Conservation (phyloP, 2,113 vertebrate genomes). For the Astur gentilis region DNA sequence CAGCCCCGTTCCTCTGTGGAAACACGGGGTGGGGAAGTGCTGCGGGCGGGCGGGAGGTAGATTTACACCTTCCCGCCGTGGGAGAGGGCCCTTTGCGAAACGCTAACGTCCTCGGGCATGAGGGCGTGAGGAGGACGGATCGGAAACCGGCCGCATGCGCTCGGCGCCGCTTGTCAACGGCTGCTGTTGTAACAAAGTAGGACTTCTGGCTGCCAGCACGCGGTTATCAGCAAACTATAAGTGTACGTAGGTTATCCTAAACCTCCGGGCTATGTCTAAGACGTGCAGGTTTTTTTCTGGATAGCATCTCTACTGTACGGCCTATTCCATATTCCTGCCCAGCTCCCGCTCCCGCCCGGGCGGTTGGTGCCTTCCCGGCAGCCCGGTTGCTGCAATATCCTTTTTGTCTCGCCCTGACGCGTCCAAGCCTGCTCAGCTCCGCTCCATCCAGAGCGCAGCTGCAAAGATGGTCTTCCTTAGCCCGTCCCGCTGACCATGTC, state of each 20-base stretch:
- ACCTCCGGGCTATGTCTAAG: rapidly evolving
- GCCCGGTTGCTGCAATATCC: not conserved
- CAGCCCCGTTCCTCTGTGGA: not conserved
- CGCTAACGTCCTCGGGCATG: rapidly evolving
- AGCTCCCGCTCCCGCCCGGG: too few species aligned
- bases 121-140: not conserved
- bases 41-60: not conserved
- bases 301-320: too few species aligned
- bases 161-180: not conserved
- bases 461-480: rapidly evolving
- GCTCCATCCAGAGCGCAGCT: rapidly evolving
- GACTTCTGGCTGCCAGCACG: rapidly evolving
- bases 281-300: rapidly evolving
- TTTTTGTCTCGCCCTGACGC: rapidly evolving
- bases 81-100: not conserved
- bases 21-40: not conserved
- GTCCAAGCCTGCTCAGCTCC: rapidly evolving
- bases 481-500: rapidly evolving
- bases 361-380: rapidly evolving
- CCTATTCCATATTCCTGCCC: rapidly evolving
- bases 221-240: not conserved
- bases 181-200: not conserved
- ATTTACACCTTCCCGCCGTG: too few species aligned
- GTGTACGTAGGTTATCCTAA: too few species aligned
- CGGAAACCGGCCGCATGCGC: too few species aligned